Evolutionary conservation across 2,113 vertebrate species (phyloP).

Genomic region (Tichodroma muraria): DNA sequence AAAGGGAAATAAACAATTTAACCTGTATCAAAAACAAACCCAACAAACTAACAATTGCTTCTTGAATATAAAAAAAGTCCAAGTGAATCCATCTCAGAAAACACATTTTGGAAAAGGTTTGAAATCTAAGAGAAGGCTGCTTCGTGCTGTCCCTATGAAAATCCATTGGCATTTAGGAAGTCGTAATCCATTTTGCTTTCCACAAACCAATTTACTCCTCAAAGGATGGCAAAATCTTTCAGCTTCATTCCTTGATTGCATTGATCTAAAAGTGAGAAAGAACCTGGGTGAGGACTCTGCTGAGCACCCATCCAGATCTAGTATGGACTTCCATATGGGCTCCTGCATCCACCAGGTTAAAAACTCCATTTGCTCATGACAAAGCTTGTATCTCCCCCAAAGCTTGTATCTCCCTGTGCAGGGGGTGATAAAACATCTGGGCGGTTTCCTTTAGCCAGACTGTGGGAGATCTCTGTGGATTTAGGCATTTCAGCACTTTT

Average conservation of each 20-base stretch:
- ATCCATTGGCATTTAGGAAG: neutral
- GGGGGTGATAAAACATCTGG: neutral
- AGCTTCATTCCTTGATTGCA: neutral
- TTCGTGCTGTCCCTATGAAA: neutral
- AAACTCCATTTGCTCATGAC: neutral
- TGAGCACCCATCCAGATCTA: neutral
- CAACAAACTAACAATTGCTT: neutral
- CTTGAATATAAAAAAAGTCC: neutral
- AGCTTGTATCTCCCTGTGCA: neutral
- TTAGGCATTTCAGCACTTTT: neutral
- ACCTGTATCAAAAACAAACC: neutral
- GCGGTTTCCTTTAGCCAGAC: neutral
- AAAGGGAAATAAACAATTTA: neutral
- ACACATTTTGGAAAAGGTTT: neutral
- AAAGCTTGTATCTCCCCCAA: neutral
- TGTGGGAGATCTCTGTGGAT: neutral
- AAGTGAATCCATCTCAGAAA: neutral
- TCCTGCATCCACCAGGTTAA: neutral
- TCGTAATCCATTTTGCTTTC: neutral
- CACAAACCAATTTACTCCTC: neutral
- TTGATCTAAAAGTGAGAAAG: neutral
- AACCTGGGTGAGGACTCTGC: neutral
- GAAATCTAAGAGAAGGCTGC: neutral
- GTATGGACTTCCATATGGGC: neutral
- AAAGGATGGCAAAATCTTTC: neutral